A percentile compares a stretch with the other conserved stretches of the same genome.
Evolutionary conservation across 2,113 vertebrate species (phyloP).

Genomic region (Orcinus orca): DNA sequence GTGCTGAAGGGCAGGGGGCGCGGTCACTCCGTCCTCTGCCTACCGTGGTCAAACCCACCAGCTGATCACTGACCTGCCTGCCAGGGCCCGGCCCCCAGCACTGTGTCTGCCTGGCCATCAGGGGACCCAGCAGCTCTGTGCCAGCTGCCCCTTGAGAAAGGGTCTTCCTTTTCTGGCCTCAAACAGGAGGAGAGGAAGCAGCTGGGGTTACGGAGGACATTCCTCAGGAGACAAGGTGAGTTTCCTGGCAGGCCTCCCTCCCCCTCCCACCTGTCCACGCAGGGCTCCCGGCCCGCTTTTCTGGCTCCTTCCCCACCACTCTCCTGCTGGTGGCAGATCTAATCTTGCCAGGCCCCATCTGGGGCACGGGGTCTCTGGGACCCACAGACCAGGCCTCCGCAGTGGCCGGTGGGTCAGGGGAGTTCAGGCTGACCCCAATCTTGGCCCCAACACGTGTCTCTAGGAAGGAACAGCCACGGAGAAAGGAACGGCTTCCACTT

Average conservation of each 20-base stretch:
- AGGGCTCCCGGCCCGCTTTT: not conserved
- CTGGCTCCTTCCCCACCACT: not conserved
- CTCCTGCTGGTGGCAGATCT: not conserved
- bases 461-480: not conserved
- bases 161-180: not conserved
- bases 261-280: not conserved
- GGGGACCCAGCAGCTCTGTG: rapidly evolving
- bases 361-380: not conserved
- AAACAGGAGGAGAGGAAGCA: not conserved
- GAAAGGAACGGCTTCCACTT: not conserved
- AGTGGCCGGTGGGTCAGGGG: not conserved
- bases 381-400: not conserved
- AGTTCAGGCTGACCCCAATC: not conserved
- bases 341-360: not conserved
- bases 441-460: not conserved
- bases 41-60: not conserved
- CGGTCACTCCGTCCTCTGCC: not conserved
- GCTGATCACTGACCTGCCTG: not conserved
- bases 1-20: rapidly evolving
- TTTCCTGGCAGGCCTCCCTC: not conserved
- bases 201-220: not conserved
- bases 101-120: not conserved
- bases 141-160: not conserved
- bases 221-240: not conserved
- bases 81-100: not conserved